Base-by-base conservation (phyloP, 2,888 invertebrate genomes). In the Apamea crenata region DNA sequence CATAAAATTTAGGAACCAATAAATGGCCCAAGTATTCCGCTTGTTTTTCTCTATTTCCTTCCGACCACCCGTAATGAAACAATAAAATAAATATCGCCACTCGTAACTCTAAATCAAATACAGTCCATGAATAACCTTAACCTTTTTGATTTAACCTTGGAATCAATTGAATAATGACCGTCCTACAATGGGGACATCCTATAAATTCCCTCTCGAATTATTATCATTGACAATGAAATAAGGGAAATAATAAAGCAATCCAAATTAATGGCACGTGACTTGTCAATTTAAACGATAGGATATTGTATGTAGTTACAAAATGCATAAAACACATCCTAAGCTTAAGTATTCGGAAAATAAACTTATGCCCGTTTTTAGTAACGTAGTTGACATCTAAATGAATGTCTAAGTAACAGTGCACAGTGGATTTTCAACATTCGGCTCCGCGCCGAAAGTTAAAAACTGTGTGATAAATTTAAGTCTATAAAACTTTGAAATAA, bases 81-180 rank as follows among this genome's bases (percentile, higher is more conserved):
- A 81, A 81, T 90, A 85, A 83, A 88, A 78, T 40, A 80, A 74
- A 80, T 47, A 82, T 74, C 12, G 16, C 47, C 53, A 32, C 50
- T 82, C 81, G 79, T 89, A 83, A 89, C 69, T 70, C 68, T 75
- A 68, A 86, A 88, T 82, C 67, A 80, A 80, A 85, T 85, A 82
- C 68, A 53, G 77, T 67, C 74, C 83, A 75, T 88, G 29, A 79
- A 81, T 74, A 78, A 85, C 91, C 90, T 90, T 88, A 77, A 90
- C 90, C 88, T 91, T 90, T 80, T 80, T 80, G 47, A 74, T 83
- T 89, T 67, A 72, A 89, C 92, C 89, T 90, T 89, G 89, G 85
- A 87, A 80, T 80, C 81, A 91, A 92, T 91, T 91, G 91, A 88
- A 91, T 91, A 89, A 92, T 90, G 78, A 81, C 44, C 75, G 56